Evolutionary conservation across 2,113 vertebrate species (phyloP), one percentile per base, ranked within the genome.

Genomic region (Uropsilus gracilis): DNA sequence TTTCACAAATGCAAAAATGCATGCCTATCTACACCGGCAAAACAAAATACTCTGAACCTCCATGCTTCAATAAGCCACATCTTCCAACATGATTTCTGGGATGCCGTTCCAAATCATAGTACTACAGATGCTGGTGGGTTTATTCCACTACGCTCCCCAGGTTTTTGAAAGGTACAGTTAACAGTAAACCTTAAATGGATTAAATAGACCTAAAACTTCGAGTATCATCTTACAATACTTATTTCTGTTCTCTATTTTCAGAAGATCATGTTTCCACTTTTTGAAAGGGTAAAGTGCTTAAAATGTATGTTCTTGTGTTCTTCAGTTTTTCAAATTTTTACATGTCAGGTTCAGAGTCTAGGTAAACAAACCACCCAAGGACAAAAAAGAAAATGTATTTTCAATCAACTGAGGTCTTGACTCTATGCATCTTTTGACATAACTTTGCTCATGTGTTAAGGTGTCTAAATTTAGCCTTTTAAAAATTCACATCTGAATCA

Each of bases 11-110:
- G 95, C 94, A 93, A 95, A 96, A 97, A 93, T 89, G 84, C 94
- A 97, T 97, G 96, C 97, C 96, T 97, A 97, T 97, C 97, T 97
- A 97, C 96, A 97, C 81, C 77, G 4, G 86, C 89, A 96, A 97
- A 95, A 95, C 57, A 94, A 95, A 96, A 89, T 46, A 77, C 72
- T 86, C 85, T 95, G 48, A 94, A 89, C 66, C 87, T 77, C 89
- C 55, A 84, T 81, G 80, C 32, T 86, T 50, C 63, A 42, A 86
- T 20, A 82, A 76, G 71, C 30, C 80, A 61, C 22, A 71, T 30
- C 44, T 76, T 44, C 73, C 59, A 1, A 39, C 3, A 81, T 6
- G n/a, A 59, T 37, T 90, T 80, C 59, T 50, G 61, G 81, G 37
- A 44, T 18, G 32, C 59, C 66, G 75, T 94, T 86, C 69, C 55